Conservation (phyloP, 2,888 invertebrate genomes). For the Thereva nobilitata region DNA sequence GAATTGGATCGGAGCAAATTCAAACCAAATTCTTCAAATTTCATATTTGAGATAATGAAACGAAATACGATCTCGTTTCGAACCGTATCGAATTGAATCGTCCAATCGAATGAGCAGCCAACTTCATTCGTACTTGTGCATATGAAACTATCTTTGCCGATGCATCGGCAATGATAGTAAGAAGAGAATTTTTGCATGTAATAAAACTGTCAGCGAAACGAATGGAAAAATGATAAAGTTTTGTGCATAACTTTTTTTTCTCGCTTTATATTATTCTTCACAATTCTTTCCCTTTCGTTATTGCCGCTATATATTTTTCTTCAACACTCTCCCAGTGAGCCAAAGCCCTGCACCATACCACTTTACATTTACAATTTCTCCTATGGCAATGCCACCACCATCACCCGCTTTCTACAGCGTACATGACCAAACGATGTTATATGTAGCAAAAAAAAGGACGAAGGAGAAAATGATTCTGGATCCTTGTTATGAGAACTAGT, state of each 20-base stretch:
- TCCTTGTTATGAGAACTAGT: neutral
- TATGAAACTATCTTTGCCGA: neutral
- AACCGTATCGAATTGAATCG: too few relatives aligned
- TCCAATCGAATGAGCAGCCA: too few relatives aligned
- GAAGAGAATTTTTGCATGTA: slow-evolving; percentile 11
- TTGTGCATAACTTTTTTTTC: slow-evolving; percentile 13
- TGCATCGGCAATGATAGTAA: slow-evolving; percentile 16
- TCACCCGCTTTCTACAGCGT: neutral
- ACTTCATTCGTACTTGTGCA: too few relatives aligned
- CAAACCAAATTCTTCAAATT: too few relatives aligned
- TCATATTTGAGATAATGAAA: too few relatives aligned
- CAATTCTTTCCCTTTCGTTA: neutral
- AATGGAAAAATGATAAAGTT: slow-evolving; percentile 26
- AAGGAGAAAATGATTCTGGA: slow-evolving; percentile 14
- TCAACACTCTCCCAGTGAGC: too few relatives aligned
- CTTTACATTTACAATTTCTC: neutral
- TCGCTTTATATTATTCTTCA: slow-evolving; percentile 20
- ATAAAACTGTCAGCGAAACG: slow-evolving; percentile 28
- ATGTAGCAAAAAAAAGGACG: neutral
- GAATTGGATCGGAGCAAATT: too few relatives aligned
- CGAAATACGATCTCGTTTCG: too few relatives aligned
- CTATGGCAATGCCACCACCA: too few relatives aligned
- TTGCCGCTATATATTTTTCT: neutral
- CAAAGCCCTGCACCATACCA: neutral
- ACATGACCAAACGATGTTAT: neutral